Evolutionary conservation across 2,797 vertebrate genomes (phyloP).

Genomic region (Protosalanx chinensis): DNA sequence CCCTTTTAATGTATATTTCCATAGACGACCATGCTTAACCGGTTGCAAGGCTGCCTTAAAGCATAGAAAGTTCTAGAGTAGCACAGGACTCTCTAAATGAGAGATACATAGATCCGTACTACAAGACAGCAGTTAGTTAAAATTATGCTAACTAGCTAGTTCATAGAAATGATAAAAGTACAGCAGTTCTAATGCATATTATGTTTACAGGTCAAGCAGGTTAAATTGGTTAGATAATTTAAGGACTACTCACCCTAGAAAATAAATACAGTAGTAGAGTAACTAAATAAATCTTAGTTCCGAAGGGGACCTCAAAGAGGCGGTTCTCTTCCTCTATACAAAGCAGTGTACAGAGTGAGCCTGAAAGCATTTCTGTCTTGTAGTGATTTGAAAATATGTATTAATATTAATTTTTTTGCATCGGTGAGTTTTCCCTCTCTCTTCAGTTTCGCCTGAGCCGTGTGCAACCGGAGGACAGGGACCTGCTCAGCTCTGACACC

Average conservation of each 20-base stretch:
- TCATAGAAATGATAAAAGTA: constrained; percentile 34
- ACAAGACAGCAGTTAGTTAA: constrained; percentile 25
- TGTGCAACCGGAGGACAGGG: no score
- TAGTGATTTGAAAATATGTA: neutral
- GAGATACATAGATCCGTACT: constrained; percentile 21
- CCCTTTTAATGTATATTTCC: constrained; percentile 15
- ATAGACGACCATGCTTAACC: constrained; percentile 56
- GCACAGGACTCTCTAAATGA: constrained; percentile 18
- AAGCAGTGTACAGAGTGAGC: neutral
- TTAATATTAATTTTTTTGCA: neutral
- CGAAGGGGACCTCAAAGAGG: no score
- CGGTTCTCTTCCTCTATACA: neutral
- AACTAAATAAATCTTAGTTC: neutral
- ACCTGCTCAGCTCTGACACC: no score
- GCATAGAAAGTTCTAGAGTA: constrained; percentile 25
- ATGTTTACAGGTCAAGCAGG: constrained; percentile 31
- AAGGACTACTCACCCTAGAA: constrained; percentile 43
- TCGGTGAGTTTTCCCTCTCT: no score
- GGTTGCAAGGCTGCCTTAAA: constrained; percentile 43
- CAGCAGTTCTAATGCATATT: constrained; percentile 19
- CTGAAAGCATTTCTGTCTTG: neutral
- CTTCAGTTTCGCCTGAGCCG: no score
- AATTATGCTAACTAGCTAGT: constrained; percentile 31
- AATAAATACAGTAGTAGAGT: constrained; percentile 48
- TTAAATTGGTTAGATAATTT: constrained; percentile 31